Base-by-base conservation (phyloP, 2,888 invertebrate species). In the Stenolophus ochropezus region DNA sequence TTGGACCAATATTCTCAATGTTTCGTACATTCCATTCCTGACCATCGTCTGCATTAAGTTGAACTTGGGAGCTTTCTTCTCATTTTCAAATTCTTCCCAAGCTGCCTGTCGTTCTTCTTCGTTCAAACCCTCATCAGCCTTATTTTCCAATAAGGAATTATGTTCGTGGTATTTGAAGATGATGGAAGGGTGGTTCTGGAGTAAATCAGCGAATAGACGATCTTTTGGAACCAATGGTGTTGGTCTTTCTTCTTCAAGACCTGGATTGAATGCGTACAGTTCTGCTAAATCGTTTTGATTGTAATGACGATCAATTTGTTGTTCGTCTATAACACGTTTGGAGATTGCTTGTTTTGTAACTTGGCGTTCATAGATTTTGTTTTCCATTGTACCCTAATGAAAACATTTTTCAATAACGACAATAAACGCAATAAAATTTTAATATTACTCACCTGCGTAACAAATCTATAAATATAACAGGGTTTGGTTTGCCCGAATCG, bases 401-500 rank as follows among this genome's bases (percentile, higher is more conserved):
- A 42, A 42, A n/a, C n/a, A n/a, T n/a, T n/a, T n/a, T n/a, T n/a
- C n/a, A n/a, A n/a, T n/a, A n/a, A n/a, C n/a, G n/a, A n/a, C n/a
- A n/a, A n/a, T n/a, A 84, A 83, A 82, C 53, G 73, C 65, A 84
- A n/a, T n/a, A n/a, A 82, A 18, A 65, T 42, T 51, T 42, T 47
- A 83, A 23, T n/a, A 23, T 23, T 3, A 61, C 90, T 88, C 84
- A 93, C 93, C 92, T 94, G 94, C 73, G 98, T 97, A 27, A 99
- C 92, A 87, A 99, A 96, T 84, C 99, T 92, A 90, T 99, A 99
- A 71, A 99, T 93, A 87, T 98, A 99, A 87, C 97, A 97, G 0
- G 99, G 98, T 88, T 99, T 99, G 84, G 93, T 95, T 90, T 99
- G 99, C 0, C 99, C 99, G 89, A 99, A 99, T 79, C 99, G 94